phyloP scores from a whole-genome alignment of 2,797 vertebrate species.

The Mallotus villosus region DNA sequence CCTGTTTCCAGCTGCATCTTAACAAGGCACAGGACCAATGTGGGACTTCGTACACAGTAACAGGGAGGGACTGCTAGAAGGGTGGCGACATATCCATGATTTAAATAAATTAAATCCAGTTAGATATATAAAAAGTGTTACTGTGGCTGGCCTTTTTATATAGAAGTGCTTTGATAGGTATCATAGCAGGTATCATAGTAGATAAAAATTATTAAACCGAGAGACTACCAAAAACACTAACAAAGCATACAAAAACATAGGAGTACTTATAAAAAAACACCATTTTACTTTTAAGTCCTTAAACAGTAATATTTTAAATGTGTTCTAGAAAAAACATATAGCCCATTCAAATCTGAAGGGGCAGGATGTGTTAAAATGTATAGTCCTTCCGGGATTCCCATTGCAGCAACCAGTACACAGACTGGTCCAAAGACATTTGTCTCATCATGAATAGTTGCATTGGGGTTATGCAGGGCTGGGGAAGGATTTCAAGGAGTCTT shows the following conservation, averaged over 20 bases:
- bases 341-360: constrained; percentile 29
- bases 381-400: constrained; percentile 46
- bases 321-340: constrained; percentile 71
- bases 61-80: constrained; percentile 19
- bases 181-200: constrained; percentile 44
- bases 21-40: constrained; percentile 62
- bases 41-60: constrained; percentile 39
- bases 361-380: constrained; percentile 42
- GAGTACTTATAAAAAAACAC: constrained; percentile 63
- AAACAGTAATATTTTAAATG: constrained; percentile 64
- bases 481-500: constrained; percentile 71
- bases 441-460: constrained; percentile 36
- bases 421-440: constrained; percentile 45
- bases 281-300: constrained; percentile 49
- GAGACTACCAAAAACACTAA: constrained; percentile 22
- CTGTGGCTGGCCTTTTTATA: constrained; percentile 48
- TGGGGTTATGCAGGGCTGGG: constrained; percentile 21
- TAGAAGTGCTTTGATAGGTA: constrained; percentile 38
- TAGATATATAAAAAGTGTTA: constrained; percentile 65
- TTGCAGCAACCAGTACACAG: constrained; percentile 43
- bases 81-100: constrained; percentile 64
- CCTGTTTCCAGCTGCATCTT: constrained; percentile 63
- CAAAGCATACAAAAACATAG: constrained; percentile 64
- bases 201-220: constrained; percentile 47
- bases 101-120: constrained; percentile 74